Conservation (phyloP, 2,797 vertebrate species). For the Myoxocephalus aenaeus region DNA sequence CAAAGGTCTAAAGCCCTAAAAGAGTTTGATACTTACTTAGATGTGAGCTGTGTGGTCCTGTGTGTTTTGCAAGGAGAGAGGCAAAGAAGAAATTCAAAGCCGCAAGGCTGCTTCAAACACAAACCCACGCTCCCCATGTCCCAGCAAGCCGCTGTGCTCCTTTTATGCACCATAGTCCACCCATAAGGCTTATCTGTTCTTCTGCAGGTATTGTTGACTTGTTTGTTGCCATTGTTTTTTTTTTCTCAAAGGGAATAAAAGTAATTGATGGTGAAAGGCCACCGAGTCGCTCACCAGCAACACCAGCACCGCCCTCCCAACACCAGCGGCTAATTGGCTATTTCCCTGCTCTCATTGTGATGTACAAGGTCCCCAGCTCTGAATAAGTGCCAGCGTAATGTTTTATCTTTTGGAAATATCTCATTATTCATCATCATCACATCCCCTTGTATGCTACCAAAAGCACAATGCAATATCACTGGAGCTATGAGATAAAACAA, state of each 20-base stretch:
- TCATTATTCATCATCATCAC: slow-evolving; percentile 80
- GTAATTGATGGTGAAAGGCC: slow-evolving; percentile 72
- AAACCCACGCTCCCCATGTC: slow-evolving; percentile 34
- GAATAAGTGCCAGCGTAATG: slow-evolving; percentile 61
- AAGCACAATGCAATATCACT: slow-evolving; percentile 66
- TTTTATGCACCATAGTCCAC: slow-evolving; percentile 38
- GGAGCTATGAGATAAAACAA: slow-evolving; percentile 70
- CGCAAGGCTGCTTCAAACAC: slow-evolving; percentile 47
- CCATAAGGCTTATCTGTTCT: slow-evolving; percentile 65
- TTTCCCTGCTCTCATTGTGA: slow-evolving; percentile 56
- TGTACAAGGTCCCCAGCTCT: slow-evolving; percentile 56
- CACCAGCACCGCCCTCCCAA: slow-evolving; percentile 13
- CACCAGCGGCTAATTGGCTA: slow-evolving; percentile 37
- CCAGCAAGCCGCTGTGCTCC: slow-evolving; percentile 36
- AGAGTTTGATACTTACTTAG: slow-evolving; percentile 27
- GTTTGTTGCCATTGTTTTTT: slow-evolving; percentile 62
- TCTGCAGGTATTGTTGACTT: slow-evolving; percentile 67
- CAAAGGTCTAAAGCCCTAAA: slow-evolving; percentile 28
- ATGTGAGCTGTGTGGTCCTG: slow-evolving; percentile 45
- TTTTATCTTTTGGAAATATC: slow-evolving; percentile 73
- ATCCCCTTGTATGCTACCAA: slow-evolving; percentile 58
- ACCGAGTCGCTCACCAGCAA: slow-evolving; percentile 22
- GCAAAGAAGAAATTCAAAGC: slow-evolving; percentile 54
- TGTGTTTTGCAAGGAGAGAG: slow-evolving; percentile 42
- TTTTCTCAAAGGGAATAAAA: slow-evolving; percentile 68